Base-by-base conservation (phyloP, 1,140 invertebrate species). In the Drosophila funebris region DNA sequence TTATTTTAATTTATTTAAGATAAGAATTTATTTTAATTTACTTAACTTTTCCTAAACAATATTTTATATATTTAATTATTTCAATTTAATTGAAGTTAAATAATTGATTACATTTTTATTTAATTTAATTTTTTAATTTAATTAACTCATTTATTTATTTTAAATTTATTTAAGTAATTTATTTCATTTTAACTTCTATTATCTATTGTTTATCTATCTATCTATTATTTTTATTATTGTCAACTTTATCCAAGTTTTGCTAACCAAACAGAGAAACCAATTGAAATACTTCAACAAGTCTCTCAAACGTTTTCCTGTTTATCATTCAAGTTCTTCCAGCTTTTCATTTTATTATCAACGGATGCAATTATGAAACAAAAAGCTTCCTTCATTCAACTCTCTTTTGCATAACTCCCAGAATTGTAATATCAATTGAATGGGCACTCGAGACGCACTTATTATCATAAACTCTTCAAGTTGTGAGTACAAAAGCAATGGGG, bases 321-420 rank as follows among this genome's bases (percentile, higher is more conserved):
- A 14, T 36, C 14, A 43, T 54, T 27, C 8, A 57, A 20, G 24
- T 11, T 7, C 13, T 36, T 53, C 20, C 37, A 6, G 1, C 46
- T 13, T 13, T 33, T 20, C 29, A 6, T 41, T 50, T 46, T 53
- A 43, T 37, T 50, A 31, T 7, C n/a, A 54, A 44, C 60, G 61
- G 24, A 44, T 48, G 52, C 67, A 64, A 70, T 71, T 66, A 52
- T 39, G 33, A 36, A 41, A 57, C 24, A 66, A 50, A 31, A 57
- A 71, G 68, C 61, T 56, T 36, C 52, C 53, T 56, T 57, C 61
- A 50, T 27, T 8, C 18, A 66, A 71, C 18, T 66, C 43, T 37
- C 24, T 29, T 54, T 69, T 63, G 52, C 60, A 64, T 70, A 70
- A 70, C 48, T 66, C 33, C 33, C 67, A 33, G 60, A 46, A 48